phyloP scores from a whole-genome alignment of 2,888 invertebrate genomes.

The Drosophila greeni region DNA sequence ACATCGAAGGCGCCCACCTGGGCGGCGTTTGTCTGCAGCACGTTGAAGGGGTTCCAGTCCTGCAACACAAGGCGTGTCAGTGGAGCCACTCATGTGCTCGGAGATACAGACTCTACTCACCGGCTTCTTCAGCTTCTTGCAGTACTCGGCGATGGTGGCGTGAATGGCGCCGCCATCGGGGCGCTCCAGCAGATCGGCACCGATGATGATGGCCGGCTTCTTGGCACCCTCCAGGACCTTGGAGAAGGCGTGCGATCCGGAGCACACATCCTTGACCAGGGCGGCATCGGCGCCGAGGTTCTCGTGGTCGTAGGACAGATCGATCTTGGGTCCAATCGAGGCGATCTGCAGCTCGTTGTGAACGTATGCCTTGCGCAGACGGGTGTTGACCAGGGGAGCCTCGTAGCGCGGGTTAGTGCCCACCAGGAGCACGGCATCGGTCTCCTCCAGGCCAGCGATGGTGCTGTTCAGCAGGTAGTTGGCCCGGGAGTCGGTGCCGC shows the following conservation, averaged over 20 bases:
- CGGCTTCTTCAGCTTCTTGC: slow-evolving; percentile 81
- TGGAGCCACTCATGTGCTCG: slow-evolving; percentile 73
- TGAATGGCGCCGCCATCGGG: slow-evolving; percentile 88
- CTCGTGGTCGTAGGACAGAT: slow-evolving; percentile 94
- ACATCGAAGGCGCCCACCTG: slow-evolving; percentile 97
- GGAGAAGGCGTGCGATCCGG: slow-evolving; percentile 84
- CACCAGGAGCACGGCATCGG: slow-evolving; percentile 93
- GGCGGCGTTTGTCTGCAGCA: slow-evolving; percentile 94
- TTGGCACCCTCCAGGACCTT: slow-evolving; percentile 87
- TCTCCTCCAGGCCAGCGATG: slow-evolving; percentile 94
- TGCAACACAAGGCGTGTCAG: slow-evolving; percentile 29
- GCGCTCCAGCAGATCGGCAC: slow-evolving; percentile 89
- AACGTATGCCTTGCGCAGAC: slow-evolving; percentile 96
- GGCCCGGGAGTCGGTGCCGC: slow-evolving; percentile 91
- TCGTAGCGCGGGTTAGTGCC: slow-evolving; percentile 99
- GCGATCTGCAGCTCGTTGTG: slow-evolving; percentile 94
- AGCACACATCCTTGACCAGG: slow-evolving; percentile 86
- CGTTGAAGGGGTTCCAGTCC: slow-evolving; percentile 91
- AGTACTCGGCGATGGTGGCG: slow-evolving; percentile 86
- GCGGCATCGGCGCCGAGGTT: slow-evolving; percentile 91
- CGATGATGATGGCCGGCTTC: slow-evolving; percentile 95
- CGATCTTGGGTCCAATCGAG: slow-evolving; percentile 92
- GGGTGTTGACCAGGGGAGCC: slow-evolving; percentile 96
- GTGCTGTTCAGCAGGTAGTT: slow-evolving; percentile 95
- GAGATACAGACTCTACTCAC: slow-evolving; percentile 75